These are phyloP conservation scores for Heliocidaris tuberculata DNA, from an alignment of 35 echinoderm and acorn worm species.

Conservation along the genomic window DNA sequence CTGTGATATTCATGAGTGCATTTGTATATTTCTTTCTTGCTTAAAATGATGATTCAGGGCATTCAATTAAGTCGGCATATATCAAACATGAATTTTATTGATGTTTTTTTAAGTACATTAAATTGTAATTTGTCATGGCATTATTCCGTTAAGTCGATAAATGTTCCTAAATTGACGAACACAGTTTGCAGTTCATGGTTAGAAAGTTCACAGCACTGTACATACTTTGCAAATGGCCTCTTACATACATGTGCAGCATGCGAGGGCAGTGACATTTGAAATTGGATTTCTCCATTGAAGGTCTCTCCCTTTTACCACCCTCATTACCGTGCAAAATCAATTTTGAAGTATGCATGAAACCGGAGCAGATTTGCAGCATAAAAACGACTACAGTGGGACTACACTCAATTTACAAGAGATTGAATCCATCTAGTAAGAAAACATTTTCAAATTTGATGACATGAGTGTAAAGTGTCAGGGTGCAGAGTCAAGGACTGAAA, in stretches of 20 bases:
- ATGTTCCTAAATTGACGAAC: too few relatives aligned
- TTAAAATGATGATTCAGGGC: too few relatives aligned
- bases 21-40: too few relatives aligned
- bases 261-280: neutral
- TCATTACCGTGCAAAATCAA: neutral
- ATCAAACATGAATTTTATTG: too few relatives aligned
- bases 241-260: too few relatives aligned
- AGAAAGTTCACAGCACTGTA: neutral
- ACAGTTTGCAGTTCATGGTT: neutral
- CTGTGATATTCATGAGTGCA: too few relatives aligned
- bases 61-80: too few relatives aligned
- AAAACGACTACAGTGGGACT: neutral
- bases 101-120: too few relatives aligned
- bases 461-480: neutral
- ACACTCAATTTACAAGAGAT: neutral
- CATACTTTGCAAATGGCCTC: neutral
- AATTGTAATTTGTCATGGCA: too few relatives aligned
- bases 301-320: neutral
- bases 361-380: neutral
- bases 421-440: neutral
- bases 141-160: too few relatives aligned
- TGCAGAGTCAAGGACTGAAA: neutral
- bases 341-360: neutral
- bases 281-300: neutral
- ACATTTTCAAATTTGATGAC: neutral